phyloP scores from a whole-genome alignment of 2,113 vertebrate species.

The Thermophis baileyi region DNA sequence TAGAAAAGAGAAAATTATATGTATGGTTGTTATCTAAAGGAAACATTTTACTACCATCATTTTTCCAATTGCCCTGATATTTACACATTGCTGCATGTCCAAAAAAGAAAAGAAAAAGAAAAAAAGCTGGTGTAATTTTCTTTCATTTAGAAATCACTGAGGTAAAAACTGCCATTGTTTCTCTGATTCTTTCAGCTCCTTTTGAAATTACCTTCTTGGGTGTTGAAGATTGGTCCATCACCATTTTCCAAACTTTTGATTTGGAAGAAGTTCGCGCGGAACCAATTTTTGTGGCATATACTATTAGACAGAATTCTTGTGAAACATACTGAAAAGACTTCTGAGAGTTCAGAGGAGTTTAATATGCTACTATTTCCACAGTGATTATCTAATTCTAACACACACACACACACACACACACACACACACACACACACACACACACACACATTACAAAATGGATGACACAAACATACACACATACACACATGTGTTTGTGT shows the following conservation, averaged over 20 bases:
- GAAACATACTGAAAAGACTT: constrained; percentile 16
- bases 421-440: too few species aligned
- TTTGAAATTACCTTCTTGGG: constrained; percentile 38
- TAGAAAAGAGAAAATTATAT: constrained; percentile 32
- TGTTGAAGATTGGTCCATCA: constrained; percentile 40
- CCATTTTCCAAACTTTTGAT: constrained; percentile 41
- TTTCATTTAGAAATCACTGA: constrained; percentile 38
- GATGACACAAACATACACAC: background rate
- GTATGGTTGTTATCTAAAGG: constrained; percentile 31
- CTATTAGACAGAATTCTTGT: constrained; percentile 33
- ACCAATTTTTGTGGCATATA: constrained; percentile 19
- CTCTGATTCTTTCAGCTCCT: constrained; percentile 38
- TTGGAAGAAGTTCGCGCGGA: constrained; percentile 27
- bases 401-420: background rate
- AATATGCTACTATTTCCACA: background rate
- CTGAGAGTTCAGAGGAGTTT: constrained; percentile 7
- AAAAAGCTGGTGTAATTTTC: constrained; percentile 23
- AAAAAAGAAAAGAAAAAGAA: background rate
- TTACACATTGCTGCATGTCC: constrained; percentile 51
- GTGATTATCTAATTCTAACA: background rate
- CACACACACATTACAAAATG: background rate
- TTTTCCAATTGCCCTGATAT: constrained; percentile 47
- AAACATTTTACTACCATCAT: constrained; percentile 43
- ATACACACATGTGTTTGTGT: background rate
- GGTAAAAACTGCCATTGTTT: constrained; percentile 47